Evolutionary conservation across 1,140 invertebrate genomes (phyloP).

Genomic region (Drosophila paulistorum): DNA sequence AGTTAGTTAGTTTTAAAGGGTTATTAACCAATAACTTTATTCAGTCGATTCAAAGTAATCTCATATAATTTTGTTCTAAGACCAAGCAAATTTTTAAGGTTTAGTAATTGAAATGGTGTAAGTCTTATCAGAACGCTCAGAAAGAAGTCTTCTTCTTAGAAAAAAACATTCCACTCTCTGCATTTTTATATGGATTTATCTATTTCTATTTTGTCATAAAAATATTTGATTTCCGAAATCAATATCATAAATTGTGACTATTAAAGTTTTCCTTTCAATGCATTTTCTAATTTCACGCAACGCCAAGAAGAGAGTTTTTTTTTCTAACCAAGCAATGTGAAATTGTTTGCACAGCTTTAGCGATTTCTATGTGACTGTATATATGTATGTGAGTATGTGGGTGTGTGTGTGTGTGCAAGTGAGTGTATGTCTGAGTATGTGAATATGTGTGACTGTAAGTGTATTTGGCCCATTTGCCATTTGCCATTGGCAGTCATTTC

Average conservation of each 20-base stretch:
- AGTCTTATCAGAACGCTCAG: no score
- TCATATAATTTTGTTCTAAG: no score
- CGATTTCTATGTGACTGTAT: background rate
- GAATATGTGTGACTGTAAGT: conserved; percentile 26
- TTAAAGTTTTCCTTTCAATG: conserved; percentile 12
- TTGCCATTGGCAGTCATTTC: conserved; percentile 45
- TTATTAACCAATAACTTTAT: no score
- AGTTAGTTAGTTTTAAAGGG: no score
- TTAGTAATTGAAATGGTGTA: no score
- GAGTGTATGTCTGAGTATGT: no score
- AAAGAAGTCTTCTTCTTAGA: no score
- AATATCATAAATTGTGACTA: conserved; percentile 8
- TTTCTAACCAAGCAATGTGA: conserved; percentile 41
- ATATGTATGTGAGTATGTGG: background rate
- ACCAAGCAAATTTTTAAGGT: no score
- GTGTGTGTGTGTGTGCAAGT: background rate
- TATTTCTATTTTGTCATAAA: background rate
- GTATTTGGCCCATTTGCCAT: conserved; percentile 48
- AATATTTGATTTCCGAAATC: background rate
- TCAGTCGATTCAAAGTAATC: no score
- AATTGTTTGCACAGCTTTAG: conserved; percentile 70
- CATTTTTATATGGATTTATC: background rate
- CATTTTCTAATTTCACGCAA: conserved; percentile 11
- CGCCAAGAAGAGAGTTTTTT: conserved; percentile 9
- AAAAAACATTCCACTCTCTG: no score